Conservation (phyloP, 2,888 invertebrate species). For the Heteropelma amictum region DNA sequence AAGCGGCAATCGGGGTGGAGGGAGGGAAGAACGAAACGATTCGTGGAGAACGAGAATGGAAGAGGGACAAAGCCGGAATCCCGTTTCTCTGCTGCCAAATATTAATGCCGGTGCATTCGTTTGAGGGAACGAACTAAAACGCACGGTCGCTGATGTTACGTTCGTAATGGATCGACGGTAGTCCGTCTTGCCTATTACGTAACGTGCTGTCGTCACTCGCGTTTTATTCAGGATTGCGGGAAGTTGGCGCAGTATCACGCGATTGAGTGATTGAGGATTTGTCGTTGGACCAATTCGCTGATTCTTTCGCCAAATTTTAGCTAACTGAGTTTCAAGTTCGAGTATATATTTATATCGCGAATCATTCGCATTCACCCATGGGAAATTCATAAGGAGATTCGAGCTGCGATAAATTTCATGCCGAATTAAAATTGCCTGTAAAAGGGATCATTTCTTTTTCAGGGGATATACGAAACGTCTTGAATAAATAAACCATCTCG, state of each 20-base stretch:
- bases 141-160: not conserved
- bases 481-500: slow-evolving; percentile 26
- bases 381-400: no score
- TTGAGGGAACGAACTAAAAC: slow-evolving; percentile 14
- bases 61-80: slow-evolving; percentile 9
- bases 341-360: no score
- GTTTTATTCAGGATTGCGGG: not conserved
- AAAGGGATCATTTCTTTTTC: not conserved
- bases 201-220: not conserved
- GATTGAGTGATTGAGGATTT: no score
- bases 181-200: not conserved
- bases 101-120: slow-evolving; percentile 71
- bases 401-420: no score
- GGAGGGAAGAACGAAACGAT: slow-evolving; percentile 23
- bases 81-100: slow-evolving; percentile 59
- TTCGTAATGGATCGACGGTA: not conserved
- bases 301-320: no score
- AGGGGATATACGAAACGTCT: not conserved
- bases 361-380: no score
- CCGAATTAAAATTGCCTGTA: not conserved
- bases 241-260: not conserved
- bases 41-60: slow-evolving; percentile 9
- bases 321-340: no score
- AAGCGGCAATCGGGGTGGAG: no score
- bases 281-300: no score